A percentile compares a stretch with the other conserved stretches of the same genome.
Conservation (phyloP, 1,140 invertebrate genomes). For the Nilaparvata lugens region DNA sequence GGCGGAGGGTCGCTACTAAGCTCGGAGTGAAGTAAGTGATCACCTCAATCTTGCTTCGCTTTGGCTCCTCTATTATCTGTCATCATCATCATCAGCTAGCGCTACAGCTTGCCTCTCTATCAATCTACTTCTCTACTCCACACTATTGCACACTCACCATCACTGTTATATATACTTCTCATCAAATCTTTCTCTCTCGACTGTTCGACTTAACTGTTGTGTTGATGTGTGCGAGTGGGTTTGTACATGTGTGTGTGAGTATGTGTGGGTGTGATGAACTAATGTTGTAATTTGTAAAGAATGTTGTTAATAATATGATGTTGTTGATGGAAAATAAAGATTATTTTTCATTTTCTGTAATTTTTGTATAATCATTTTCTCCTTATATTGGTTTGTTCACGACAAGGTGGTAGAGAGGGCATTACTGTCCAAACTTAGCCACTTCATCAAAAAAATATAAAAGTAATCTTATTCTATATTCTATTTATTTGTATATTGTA, state of each 20-base stretch:
- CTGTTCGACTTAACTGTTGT: too few species aligned
- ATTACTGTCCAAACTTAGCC: too few species aligned
- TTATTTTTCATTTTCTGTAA: too few species aligned
- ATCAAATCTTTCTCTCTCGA: too few species aligned
- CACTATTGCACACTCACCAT: not conserved
- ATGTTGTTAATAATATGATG: too few species aligned
- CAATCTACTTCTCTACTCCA: not conserved
- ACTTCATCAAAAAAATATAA: too few species aligned
- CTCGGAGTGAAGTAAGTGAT: slow-evolving; percentile 86
- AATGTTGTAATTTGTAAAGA: not conserved
- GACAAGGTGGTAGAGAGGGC: too few species aligned
- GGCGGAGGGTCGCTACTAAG: slow-evolving; percentile 82
- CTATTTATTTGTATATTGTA: too few species aligned
- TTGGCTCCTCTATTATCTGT: slow-evolving; percentile 14
- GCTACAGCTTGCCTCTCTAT: not conserved
- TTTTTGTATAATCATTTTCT: too few species aligned
- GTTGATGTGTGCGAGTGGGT: not conserved
- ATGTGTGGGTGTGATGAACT: not conserved
- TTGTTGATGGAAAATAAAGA: too few species aligned
- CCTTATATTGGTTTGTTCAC: too few species aligned
- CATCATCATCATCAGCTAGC: slow-evolving; percentile 6
- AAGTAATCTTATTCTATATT: too few species aligned
- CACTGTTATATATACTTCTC: not conserved
- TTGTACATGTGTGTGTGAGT: not conserved
- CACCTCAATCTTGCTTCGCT: slow-evolving; percentile 1